phyloP scores from a whole-genome alignment of 2,888 invertebrate genomes.

The Lasiommata megera region DNA sequence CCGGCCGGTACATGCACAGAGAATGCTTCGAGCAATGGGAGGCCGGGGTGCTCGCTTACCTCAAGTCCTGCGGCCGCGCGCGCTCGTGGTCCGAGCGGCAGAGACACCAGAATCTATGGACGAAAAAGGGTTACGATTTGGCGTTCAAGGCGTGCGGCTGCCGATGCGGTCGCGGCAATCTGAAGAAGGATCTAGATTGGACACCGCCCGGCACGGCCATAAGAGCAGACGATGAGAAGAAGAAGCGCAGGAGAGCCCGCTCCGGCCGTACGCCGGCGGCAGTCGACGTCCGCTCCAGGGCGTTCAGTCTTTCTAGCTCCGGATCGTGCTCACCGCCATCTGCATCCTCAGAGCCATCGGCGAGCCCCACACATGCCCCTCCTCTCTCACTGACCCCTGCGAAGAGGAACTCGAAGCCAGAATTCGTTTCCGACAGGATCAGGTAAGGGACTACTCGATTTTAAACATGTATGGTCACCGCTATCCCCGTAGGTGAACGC shows the following conservation, averaged over 20 bases:
- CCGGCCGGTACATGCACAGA: slow-evolving; percentile 96
- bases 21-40: slow-evolving; percentile 98
- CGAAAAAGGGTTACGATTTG: slow-evolving; percentile 97
- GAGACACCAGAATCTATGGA: slow-evolving; percentile 97
- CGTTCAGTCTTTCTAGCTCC: slow-evolving; percentile 89
- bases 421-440: slow-evolving; percentile 89
- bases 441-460: slow-evolving; percentile 82
- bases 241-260: slow-evolving; percentile 65
- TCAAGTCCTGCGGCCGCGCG: slow-evolving; percentile 95
- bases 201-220: slow-evolving; percentile 85
- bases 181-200: slow-evolving; percentile 97
- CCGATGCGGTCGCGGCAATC: slow-evolving; percentile 94
- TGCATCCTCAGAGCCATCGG: slow-evolving; percentile 87
- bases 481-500: neutral
- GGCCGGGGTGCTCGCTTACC: slow-evolving; percentile 91
- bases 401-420: slow-evolving; percentile 89
- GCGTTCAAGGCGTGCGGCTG: slow-evolving; percentile 98
- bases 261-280: slow-evolving; percentile 61
- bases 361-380: slow-evolving; percentile 86
- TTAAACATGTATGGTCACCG: slow-evolving; percentile 18
- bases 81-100: slow-evolving; percentile 97
- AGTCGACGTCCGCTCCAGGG: slow-evolving; percentile 82
- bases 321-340: slow-evolving; percentile 92
- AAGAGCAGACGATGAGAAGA: slow-evolving; percentile 70
- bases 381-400: slow-evolving; percentile 73